Base-by-base conservation (phyloP, 2,888 invertebrate species). In the Argyresthia albistria region DNA sequence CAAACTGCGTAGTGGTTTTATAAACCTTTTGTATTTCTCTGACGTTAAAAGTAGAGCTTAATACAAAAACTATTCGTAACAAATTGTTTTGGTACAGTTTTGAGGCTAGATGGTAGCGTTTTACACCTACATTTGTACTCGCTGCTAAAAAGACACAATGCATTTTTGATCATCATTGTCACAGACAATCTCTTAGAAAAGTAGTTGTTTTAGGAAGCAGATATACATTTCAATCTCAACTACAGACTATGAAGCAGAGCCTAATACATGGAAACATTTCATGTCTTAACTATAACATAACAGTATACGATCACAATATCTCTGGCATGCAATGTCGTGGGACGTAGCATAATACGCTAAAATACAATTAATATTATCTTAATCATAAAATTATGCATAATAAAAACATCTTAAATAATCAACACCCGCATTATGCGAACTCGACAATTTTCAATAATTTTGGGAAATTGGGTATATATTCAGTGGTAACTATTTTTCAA, bases 271-370 rank as follows among this genome's bases (percentile, higher is more conserved):
- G 14, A 8, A 43, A 12, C 43, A 43, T 14, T 43, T 43, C 14
- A 46, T 7, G 15, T 15, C 47, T 71, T 45, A 51, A 45, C 43
- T 35, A 51, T 36, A 69, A 73, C 60, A 51, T 36, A 69, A 73
- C 60, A 68, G 60, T 72, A 76, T 73, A 69, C 25, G 25, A 80
- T 81, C 80, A 82, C 81, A 80, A 70, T 64, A 73, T 72, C 76
- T 75, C 70, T 68, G 70, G 68, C 70, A 69, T 71, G 70, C 65
- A 67, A 61, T 73, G 70, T 69, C 66, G n/a, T n/a, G 9, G n/a
- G n/a, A 39, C 39, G n/a, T 11, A 39, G 39, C 39, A 25, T 25
- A 25, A 25, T 25, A 25, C 6, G 3, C 25, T 25, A 25, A 39
- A 42, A 42, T 10, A 42, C 42, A 42, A 42, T 12, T 10, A 42